Conservation (phyloP, 2,113 vertebrate genomes). For the Rhinichthys klamathensis region DNA sequence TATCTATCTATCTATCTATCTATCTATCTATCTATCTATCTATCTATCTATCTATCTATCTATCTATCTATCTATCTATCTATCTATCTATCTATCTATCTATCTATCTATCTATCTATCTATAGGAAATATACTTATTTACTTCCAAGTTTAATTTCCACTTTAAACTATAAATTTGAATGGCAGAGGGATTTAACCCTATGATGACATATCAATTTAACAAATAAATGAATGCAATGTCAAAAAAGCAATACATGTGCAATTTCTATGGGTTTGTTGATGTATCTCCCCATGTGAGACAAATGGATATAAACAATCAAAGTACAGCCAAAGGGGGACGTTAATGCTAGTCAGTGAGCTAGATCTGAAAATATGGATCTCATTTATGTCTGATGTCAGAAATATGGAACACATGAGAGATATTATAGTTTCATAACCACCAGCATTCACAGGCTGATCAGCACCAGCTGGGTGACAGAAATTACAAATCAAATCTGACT, state of each 20-base stretch:
- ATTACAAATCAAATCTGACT: constrained; percentile 43
- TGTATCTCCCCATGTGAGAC: constrained; percentile 30
- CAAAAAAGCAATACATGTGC: background rate
- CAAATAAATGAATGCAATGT: background rate
- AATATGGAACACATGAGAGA: constrained; percentile 21
- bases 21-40: background rate
- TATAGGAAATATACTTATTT: background rate
- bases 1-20: background rate
- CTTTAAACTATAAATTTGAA: background rate
- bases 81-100: background rate
- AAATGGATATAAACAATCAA: constrained; percentile 29
- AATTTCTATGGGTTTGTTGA: background rate
- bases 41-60: background rate
- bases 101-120: background rate
- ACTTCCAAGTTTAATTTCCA: background rate
- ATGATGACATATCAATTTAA: background rate
- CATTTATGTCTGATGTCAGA: constrained; percentile 21
- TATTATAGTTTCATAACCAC: constrained; percentile 28
- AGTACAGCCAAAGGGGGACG: background rate
- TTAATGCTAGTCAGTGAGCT: constrained; percentile 20
- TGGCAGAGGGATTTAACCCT: background rate
- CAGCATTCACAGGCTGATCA: constrained; percentile 33
- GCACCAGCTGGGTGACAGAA: constrained; percentile 34
- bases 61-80: background rate
- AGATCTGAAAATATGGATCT: constrained; percentile 24